Percentiles rank a stretch among this genome's conserved stretches.
Conservation (phyloP, 2,888 invertebrate genomes). For the Megamerina dolium region DNA sequence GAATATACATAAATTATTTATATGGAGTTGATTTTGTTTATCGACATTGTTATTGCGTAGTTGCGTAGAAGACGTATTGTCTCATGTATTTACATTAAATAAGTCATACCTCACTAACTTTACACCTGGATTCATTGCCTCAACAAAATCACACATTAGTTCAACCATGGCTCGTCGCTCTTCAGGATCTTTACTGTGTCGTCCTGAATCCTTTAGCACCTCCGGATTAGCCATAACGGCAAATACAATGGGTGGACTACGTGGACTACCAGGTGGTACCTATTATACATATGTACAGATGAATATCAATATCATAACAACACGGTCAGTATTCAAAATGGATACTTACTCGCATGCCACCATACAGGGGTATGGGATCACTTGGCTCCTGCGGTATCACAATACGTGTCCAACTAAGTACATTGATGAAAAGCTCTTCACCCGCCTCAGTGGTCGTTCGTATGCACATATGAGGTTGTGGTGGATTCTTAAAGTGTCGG, state of each 20-base stretch:
- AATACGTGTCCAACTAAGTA: slow-evolving; percentile 68
- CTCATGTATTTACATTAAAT: too few species aligned
- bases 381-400: slow-evolving; percentile 61
- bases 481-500: slow-evolving; percentile 66
- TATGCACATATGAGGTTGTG: slow-evolving; percentile 71
- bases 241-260: slow-evolving; percentile 60
- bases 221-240: slow-evolving; percentile 71
- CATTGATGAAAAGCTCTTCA: slow-evolving; percentile 59
- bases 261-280: slow-evolving; percentile 59
- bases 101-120: slow-evolving; percentile 55
- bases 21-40: too few species aligned
- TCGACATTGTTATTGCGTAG: too few species aligned
- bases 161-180: slow-evolving; percentile 63
- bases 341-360: slow-evolving; percentile 61
- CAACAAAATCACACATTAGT: slow-evolving; percentile 65
- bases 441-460: slow-evolving; percentile 53
- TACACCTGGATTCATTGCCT: slow-evolving; percentile 65
- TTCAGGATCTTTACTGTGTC: slow-evolving; percentile 61
- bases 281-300: background rate
- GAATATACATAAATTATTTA: too few species aligned
- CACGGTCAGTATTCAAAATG: background rate
- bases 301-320: background rate
- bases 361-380: slow-evolving; percentile 64
- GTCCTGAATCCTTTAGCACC: slow-evolving; percentile 62
- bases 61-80: too few species aligned